Evolutionary conservation across 2,888 invertebrate genomes (phyloP).

Genomic region (Aleiodes testaceus): DNA sequence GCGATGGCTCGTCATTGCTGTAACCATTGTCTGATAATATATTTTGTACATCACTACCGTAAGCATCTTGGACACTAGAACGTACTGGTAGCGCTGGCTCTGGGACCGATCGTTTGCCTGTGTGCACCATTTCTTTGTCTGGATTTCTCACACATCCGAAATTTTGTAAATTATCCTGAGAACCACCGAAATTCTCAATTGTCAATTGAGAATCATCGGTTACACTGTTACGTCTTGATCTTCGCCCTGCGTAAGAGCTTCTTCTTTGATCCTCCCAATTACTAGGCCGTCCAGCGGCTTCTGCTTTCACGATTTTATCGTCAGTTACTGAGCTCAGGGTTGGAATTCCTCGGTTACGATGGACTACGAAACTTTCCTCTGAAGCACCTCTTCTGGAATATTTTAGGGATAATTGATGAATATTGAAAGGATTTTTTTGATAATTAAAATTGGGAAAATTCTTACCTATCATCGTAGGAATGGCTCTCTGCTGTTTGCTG

Average conservation of each 20-base stretch:
- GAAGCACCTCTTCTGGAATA: constrained; percentile 69
- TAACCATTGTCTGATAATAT: constrained; percentile 71
- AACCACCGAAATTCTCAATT: constrained; percentile 94
- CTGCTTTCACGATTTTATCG: constrained; percentile 75
- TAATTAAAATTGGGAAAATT: constrained; percentile 1
- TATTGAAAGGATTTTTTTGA: not conserved
- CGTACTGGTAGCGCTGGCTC: constrained; percentile 83
- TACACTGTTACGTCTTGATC: constrained; percentile 88
- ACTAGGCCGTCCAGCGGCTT: constrained; percentile 89
- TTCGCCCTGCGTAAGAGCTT: constrained; percentile 85
- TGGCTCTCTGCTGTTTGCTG: constrained; percentile 70
- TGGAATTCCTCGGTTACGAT: constrained; percentile 85
- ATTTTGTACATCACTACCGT: constrained; percentile 70
- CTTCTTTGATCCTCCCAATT: constrained; percentile 86
- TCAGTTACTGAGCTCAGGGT: constrained; percentile 84
- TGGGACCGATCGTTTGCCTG: constrained; percentile 65
- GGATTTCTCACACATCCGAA: constrained; percentile 83
- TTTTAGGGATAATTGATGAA: constrained; percentile 5
- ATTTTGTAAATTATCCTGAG: constrained; percentile 88
- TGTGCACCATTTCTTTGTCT: constrained; percentile 80
- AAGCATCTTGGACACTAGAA: constrained; percentile 82
- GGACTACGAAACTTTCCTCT: constrained; percentile 86
- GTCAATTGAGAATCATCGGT: constrained; percentile 92
- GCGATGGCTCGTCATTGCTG: constrained; percentile 63
- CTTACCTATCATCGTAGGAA: constrained; percentile 68